phyloP scores from a whole-genome alignment of 2,797 vertebrate species.

The Tamandua tetradactyla region DNA sequence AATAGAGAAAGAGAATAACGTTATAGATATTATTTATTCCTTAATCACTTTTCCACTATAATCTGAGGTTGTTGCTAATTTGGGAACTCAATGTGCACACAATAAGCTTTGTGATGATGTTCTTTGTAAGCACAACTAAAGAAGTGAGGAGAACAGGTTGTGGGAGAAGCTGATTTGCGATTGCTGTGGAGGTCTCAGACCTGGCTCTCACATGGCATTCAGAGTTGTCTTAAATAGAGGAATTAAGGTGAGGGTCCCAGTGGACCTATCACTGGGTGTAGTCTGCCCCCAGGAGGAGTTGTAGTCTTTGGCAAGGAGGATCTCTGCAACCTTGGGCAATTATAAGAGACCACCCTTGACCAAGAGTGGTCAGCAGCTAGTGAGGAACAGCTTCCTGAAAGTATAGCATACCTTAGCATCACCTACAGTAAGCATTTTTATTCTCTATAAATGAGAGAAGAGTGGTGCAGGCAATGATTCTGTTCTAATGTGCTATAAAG shows the following conservation, averaged over 20 bases:
- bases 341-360: rapidly evolving
- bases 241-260: no score
- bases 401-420: background rate
- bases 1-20: background rate
- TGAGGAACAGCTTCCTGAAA: no score
- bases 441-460: background rate
- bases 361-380: background rate
- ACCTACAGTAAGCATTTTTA: background rate
- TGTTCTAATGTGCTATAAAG: background rate
- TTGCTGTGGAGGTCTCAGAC: rapidly evolving
- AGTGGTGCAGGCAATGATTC: background rate
- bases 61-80: background rate
- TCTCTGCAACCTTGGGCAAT: background rate
- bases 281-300: background rate
- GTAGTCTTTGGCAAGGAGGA: no score
- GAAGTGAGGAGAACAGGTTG: background rate
- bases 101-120: background rate
- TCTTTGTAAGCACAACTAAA: background rate
- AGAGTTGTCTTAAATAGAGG: background rate
- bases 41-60: background rate
- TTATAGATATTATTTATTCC: background rate
- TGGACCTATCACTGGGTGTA: rapidly evolving
- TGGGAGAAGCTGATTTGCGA: rapidly evolving
- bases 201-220: background rate
- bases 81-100: rapidly evolving